Percentiles rank a stretch among this genome's conserved stretches.
Evolutionary conservation across 2,888 invertebrate species (phyloP).

Genomic region (Flabesymbios commensalis): DNA sequence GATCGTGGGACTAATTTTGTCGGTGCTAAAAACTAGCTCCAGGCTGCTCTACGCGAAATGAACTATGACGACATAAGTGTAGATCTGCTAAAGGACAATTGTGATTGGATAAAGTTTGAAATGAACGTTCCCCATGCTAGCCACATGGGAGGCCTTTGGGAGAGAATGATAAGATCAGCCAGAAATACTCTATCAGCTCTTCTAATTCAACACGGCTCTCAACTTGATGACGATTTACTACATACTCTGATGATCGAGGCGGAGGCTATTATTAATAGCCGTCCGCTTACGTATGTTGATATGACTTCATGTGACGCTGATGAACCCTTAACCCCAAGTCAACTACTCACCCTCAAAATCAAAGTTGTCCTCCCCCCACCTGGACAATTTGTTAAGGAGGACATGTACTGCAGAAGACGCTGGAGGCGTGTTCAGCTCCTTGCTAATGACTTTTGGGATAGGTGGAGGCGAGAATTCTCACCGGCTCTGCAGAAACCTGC

Average conservation of each 20-base stretch:
- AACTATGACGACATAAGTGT: background rate
- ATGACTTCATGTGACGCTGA: background rate
- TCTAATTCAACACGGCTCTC: background rate
- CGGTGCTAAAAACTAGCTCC: background rate
- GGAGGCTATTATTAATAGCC: background rate
- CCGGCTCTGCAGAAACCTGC: conserved; percentile 9
- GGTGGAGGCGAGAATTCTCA: conserved; percentile 35
- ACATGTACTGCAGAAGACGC: conserved; percentile 27
- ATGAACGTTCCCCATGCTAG: conserved; percentile 6
- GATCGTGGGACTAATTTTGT: conserved; percentile 1
- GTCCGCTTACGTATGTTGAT: conserved; percentile 1
- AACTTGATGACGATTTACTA: conserved; percentile 1
- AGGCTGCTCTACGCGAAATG: background rate
- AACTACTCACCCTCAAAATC: conserved; percentile 22
- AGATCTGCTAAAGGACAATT: background rate
- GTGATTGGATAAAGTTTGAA: background rate
- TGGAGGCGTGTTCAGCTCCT: conserved; percentile 37
- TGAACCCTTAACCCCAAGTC: conserved; percentile 19
- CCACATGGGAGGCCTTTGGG: conserved; percentile 10
- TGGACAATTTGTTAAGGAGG: conserved; percentile 29
- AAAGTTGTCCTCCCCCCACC: conserved; percentile 24
- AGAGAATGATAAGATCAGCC: conserved; percentile 4
- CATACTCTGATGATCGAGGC: conserved; percentile 3
- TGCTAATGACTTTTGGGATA: conserved; percentile 34
- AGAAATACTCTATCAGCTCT: background rate